Evolutionary conservation across 2,888 invertebrate genomes (phyloP), one percentile per base, ranked within the genome.

Genomic region (Carcina quercana): DNA sequence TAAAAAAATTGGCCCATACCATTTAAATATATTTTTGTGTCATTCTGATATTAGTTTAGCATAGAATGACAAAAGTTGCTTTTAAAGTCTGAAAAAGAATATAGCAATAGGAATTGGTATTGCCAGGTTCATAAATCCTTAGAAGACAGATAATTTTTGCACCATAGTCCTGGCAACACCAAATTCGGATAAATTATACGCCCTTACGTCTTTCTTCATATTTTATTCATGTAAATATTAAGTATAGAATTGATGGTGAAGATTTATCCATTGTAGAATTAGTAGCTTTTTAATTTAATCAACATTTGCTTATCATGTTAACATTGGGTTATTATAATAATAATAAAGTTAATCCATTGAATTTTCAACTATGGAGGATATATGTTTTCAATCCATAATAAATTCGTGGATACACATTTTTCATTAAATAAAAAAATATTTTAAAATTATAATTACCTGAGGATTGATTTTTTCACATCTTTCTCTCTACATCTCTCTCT

Each of bases 301-400:
- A 53, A 50, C 50, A 52, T 54, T 53, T 56, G 54, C 52, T 57
- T 58, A n/a, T n/a, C n/a, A n/a, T n/a, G n/a, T 56, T 52, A 43
- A 42, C 41, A 35, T 30, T 34, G 55, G 54, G 52, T 51, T 53
- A 56, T 49, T 37, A 39, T 45, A 45, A 34, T 38, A 24, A 31
- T 42, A 50, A 15, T 21, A 29, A 21, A 54, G 43, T 47, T 41
- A 43, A 53, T 67, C 71, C 73, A 64, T 59, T 56, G 67, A 73
- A 74, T 74, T 70, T 65, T 39, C 42, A 31, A 50, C 36, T 60
- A 71, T 70, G 75, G 74, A 72, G 49, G 53, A 40, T 47, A 70
- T 75, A 75, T 80, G 79, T 79, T 79, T 70, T 59, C 44, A 53
- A 59, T 67, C 66, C 67, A 60, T 65, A 47, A 47, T n/a, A 48